Base-by-base conservation (phyloP, 2,797 vertebrate species). In the Tinamus major region DNA sequence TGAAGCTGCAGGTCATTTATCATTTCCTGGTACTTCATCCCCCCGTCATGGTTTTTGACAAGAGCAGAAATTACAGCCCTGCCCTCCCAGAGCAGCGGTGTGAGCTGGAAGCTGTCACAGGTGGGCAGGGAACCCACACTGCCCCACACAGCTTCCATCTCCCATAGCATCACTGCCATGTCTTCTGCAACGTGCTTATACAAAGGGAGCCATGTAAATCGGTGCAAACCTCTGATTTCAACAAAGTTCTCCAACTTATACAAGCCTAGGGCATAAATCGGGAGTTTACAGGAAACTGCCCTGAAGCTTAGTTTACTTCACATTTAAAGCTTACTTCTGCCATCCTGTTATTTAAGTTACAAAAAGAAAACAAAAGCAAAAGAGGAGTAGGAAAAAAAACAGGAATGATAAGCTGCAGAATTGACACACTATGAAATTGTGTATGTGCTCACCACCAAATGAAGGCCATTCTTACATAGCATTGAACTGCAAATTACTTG, bases 101-200 rank as follows among this genome's bases (percentile, higher is more conserved):
- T 62, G 75, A 71, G 37, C 75, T 94, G 90, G 62, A 89, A 94
- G 90, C 80, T 93, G 89, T 62, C 62, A 42, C 1, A 3, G 84
- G 81, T 69, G 74, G 48, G 74, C 49, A 65, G 84, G 86, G 42
- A 2, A 83, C 70, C 64, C 77, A 55, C 9, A 0, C 53, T 86
- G 72, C 80, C 83, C 78, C 81, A 85, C 2, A 5, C 56, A 89
- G 91, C 89, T 88, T 92, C 82, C 70, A 74, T 79, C 83, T 94
- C 82, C 74, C 13, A n/a, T 42, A 51, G 48, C 14, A 20, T 8
- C 3, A 56, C 37, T 94, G 87, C 92, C 92, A 95, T 89, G 81
- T 14, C 85, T 96, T 96, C 93, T 70, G 93, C 89, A 95, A 90
- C 75, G 70, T 91, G 76, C 96, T 93, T 90, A 92, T 74, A 93